Conservation (phyloP, 2,113 vertebrate genomes). For the Muntiacus reevesi region DNA sequence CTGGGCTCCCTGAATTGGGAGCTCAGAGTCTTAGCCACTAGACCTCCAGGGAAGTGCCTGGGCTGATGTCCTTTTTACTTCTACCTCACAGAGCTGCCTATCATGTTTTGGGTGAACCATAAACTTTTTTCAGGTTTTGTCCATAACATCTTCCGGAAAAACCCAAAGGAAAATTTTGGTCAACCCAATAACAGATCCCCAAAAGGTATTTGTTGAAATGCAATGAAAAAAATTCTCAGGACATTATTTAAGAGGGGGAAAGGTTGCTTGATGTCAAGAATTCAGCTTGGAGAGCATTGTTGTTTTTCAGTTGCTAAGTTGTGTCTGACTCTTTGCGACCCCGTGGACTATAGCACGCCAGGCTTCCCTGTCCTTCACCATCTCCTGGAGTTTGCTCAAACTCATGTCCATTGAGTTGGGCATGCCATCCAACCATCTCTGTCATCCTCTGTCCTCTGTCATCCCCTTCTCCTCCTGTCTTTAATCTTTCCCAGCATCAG, state of each 20-base stretch:
- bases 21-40: not conserved
- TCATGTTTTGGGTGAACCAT: not conserved
- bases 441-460: not conserved
- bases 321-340: rapidly evolving
- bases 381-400: not conserved
- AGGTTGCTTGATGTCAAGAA: not conserved
- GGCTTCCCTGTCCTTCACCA: not conserved
- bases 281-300: not conserved
- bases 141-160: not conserved
- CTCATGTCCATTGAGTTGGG: not conserved
- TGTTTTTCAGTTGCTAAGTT: not conserved
- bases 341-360: not conserved
- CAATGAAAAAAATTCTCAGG: not conserved
- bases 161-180: not conserved
- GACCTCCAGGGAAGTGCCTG: not conserved
- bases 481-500: not conserved
- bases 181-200: not conserved
- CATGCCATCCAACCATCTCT: not conserved
- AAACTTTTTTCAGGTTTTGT: not conserved
- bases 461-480: not conserved
- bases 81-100: not conserved
- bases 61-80: not conserved
- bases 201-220: not conserved
- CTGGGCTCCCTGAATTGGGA: not conserved
- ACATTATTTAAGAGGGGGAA: not conserved